phyloP scores from a whole-genome alignment of 2,797 vertebrate species.

The Myripristis jacobus region DNA sequence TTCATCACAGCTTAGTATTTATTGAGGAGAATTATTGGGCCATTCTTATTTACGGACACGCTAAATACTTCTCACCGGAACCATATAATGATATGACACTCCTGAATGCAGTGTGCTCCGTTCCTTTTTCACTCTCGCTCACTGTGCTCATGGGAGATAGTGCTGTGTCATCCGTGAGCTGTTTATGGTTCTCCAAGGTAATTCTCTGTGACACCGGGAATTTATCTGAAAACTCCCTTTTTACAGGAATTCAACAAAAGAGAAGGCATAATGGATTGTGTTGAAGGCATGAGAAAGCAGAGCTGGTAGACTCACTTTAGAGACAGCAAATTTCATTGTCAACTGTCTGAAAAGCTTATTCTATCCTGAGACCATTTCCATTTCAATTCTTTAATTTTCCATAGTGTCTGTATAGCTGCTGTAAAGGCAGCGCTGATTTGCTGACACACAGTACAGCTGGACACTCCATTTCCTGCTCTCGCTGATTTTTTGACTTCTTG shows the following conservation, averaged over 20 bases:
- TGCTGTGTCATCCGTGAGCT: slow-evolving; percentile 19
- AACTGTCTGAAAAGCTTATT: slow-evolving; percentile 32
- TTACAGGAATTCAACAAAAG: slow-evolving; percentile 13
- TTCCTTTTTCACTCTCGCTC: neutral
- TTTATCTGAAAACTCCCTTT: neutral
- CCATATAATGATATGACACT: neutral
- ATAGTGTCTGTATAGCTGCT: slow-evolving; percentile 1
- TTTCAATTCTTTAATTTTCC: slow-evolving; percentile 28
- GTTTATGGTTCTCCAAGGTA: slow-evolving; percentile 13
- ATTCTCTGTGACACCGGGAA: slow-evolving; percentile 16
- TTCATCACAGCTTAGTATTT: slow-evolving; percentile 3
- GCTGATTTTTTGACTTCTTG: slow-evolving; percentile 15
- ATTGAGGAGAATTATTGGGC: neutral
- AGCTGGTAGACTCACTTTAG: neutral
- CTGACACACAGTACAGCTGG: slow-evolving; percentile 18
- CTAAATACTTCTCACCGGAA: neutral
- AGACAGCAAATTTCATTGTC: slow-evolving; percentile 34
- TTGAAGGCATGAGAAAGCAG: neutral
- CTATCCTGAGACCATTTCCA: slow-evolving; percentile 33
- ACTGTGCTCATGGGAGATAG: neutral
- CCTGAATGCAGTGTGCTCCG: neutral
- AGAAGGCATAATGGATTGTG: slow-evolving; percentile 13
- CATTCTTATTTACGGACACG: neutral
- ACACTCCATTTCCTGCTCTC: neutral
- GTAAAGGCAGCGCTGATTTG: slow-evolving; percentile 25